Conservation (phyloP, 2,113 vertebrate species). For the Lagopus leucura region DNA sequence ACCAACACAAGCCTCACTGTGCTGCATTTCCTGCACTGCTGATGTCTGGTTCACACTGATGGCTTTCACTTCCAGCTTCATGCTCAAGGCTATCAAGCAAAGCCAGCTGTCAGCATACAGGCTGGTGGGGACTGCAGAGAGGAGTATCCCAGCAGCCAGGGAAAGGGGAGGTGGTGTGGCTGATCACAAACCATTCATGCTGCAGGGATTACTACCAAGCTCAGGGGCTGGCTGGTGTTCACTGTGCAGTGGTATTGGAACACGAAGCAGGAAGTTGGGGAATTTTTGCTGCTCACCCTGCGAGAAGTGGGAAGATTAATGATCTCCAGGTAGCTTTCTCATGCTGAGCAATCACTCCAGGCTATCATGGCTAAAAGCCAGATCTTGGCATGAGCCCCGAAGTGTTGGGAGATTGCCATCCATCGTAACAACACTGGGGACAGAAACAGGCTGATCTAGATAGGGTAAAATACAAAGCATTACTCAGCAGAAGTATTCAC, state of each 20-base stretch:
- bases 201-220: background rate
- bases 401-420: conserved; percentile 39
- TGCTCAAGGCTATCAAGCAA: background rate
- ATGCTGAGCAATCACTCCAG: conserved; percentile 15
- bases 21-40: background rate
- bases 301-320: background rate
- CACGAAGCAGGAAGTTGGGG: background rate
- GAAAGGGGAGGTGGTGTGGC: background rate
- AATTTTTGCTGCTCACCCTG: conserved; percentile 6
- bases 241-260: background rate
- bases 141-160: background rate
- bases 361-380: background rate
- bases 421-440: background rate
- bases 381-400: background rate
- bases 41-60: background rate
- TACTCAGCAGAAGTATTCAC: background rate
- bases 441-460: background rate
- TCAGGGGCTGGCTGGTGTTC: background rate
- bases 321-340: conserved; percentile 2
- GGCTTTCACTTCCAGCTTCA: background rate
- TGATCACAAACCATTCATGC: background rate
- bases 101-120: background rate
- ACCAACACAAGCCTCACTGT: background rate
- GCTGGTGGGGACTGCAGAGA: background rate
- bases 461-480: background rate